Conservation (phyloP, 2,113 vertebrate genomes). For the Megaceryle maxima region DNA sequence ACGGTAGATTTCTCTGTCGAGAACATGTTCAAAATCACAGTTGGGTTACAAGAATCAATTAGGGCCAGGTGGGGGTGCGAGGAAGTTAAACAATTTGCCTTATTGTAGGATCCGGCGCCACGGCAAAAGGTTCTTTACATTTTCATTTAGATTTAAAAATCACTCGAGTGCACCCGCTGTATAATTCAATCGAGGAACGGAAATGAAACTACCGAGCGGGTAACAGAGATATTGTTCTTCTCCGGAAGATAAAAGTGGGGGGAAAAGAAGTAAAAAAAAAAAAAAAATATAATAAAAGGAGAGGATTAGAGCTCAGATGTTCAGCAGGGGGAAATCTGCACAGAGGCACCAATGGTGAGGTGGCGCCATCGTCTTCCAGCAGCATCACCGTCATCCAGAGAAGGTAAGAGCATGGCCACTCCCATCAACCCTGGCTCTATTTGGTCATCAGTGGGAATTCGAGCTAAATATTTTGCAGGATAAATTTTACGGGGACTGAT, state of each 20-base stretch:
- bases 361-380: neutral
- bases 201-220: slow-evolving; percentile 52
- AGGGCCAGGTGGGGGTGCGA: slow-evolving; percentile 63
- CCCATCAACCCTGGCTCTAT: neutral
- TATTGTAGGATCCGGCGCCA: slow-evolving; percentile 29
- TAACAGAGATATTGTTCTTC: slow-evolving; percentile 35
- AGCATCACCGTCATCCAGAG: neutral
- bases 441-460: neutral
- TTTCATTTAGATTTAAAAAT: slow-evolving; percentile 77
- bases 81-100: slow-evolving; percentile 73
- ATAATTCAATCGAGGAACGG: slow-evolving; percentile 68
- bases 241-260: slow-evolving; percentile 28
- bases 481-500: neutral
- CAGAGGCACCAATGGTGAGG: accelerated
- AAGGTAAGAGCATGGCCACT: neutral
- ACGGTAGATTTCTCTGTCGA: slow-evolving; percentile 73
- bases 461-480: neutral
- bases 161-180: slow-evolving; percentile 68
- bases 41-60: slow-evolving; percentile 78
- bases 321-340: neutral
- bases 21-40: slow-evolving; percentile 70
- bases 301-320: neutral
- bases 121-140: slow-evolving; percentile 56
- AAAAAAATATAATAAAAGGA: neutral
- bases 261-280: no score